phyloP scores from a whole-genome alignment of 2,888 invertebrate genomes.

The Epirrhoe alternata region DNA sequence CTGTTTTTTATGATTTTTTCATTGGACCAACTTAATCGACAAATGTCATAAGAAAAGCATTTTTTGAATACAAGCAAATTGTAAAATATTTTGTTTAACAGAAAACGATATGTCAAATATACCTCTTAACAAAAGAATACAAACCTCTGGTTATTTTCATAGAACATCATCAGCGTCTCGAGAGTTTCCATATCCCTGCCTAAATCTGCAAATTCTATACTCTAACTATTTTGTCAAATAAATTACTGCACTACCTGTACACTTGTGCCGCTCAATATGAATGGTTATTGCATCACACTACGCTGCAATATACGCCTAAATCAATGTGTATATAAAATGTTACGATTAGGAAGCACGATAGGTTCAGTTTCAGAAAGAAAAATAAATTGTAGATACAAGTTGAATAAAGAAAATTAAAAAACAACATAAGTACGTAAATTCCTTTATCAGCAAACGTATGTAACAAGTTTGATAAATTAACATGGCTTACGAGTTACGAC shows the following conservation, averaged over 20 bases:
- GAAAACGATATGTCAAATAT: too few species aligned
- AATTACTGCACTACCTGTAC: neutral
- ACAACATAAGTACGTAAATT: neutral
- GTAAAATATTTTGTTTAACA: too few species aligned
- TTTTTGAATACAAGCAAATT: too few species aligned
- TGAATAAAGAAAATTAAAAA: neutral
- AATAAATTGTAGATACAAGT: constrained; percentile 7
- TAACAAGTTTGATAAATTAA: constrained; percentile 23
- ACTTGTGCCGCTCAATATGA: constrained; percentile 24
- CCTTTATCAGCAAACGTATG: constrained; percentile 5
- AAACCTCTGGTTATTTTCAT: too few species aligned
- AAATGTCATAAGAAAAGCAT: too few species aligned
- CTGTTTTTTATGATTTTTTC: neutral
- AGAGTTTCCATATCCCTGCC: too few species aligned
- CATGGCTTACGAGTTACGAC: constrained; percentile 7
- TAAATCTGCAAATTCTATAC: neutral
- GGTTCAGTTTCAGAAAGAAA: neutral
- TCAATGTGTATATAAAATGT: constrained; percentile 67
- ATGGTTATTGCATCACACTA: constrained; percentile 39
- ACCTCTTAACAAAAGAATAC: too few species aligned
- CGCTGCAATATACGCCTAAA: constrained; percentile 55
- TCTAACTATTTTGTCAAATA: too few species aligned
- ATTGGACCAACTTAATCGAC: neutral
- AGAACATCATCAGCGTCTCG: too few species aligned
- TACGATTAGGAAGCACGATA: constrained; percentile 35